phyloP scores from a whole-genome alignment of 2,888 invertebrate genomes.

The Vanessa cardui region DNA sequence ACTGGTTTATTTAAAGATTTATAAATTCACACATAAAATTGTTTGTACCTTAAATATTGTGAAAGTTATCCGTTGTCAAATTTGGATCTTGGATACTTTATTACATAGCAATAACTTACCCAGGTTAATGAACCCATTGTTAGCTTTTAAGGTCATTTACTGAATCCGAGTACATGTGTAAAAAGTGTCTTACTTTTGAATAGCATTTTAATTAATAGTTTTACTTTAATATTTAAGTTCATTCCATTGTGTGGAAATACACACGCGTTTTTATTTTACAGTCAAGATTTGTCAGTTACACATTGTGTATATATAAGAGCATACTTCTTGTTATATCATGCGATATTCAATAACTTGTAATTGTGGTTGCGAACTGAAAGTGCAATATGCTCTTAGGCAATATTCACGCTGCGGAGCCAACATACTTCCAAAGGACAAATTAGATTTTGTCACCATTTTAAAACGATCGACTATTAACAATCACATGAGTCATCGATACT shows the following conservation, averaged over 20 bases:
- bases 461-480: no score
- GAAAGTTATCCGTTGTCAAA: background rate
- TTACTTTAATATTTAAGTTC: no score
- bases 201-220: no score
- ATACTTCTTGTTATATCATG: background rate
- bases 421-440: background rate
- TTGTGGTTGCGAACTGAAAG: background rate
- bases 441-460: background rate
- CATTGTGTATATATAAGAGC: no score
- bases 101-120: constrained; percentile 8
- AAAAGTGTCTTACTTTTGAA: background rate
- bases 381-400: constrained; percentile 6
- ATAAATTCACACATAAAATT: no score
- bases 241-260: no score
- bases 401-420: background rate
- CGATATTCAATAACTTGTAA: constrained; percentile 9
- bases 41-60: no score
- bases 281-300: no score
- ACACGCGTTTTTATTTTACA: no score
- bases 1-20: no score
- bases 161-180: background rate
- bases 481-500: no score
- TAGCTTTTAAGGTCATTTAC: constrained; percentile 26
- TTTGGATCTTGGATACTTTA: background rate
- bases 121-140: constrained; percentile 38